A percentile compares a stretch with the other conserved stretches of the same genome.
These are phyloP conservation scores for Imbricaverruca yamaguchii DNA, from an alignment of 2,888 invertebrate genomes.

Conservation along the genomic window DNA sequence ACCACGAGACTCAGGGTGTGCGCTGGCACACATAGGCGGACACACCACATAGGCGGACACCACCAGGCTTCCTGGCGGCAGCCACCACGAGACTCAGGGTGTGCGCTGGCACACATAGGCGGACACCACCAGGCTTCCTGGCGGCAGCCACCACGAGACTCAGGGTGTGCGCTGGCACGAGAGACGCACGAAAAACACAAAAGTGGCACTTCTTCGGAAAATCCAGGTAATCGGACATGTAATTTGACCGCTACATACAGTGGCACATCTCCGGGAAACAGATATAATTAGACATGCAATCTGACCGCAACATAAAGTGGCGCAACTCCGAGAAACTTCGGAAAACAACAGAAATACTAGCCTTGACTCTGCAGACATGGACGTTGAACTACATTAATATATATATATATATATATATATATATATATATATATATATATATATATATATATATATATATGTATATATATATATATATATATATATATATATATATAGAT, in stretches of 20 bases:
- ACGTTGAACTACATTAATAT: background rate
- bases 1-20: background rate
- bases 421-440: too few species aligned
- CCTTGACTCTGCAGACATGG: too few species aligned
- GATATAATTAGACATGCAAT: too few species aligned
- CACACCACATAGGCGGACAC: constrained; percentile 95
- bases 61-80: constrained; percentile 46
- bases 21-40: constrained; percentile 66
- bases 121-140: constrained; percentile 61
- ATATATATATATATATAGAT: too few species aligned
- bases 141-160: background rate
- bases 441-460: too few species aligned
- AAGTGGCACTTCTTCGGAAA: too few species aligned
- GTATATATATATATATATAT: constrained; percentile 41
- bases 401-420: too few species aligned
- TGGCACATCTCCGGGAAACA: too few species aligned
- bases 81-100: background rate
- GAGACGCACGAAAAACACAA: too few species aligned
- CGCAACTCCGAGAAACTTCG: too few species aligned
- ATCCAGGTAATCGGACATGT: background rate
- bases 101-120: constrained; percentile 59
- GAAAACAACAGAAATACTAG: too few species aligned
- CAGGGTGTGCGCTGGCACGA: background rate
- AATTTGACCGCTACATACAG: background rate
- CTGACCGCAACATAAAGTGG: too few species aligned